These are phyloP conservation scores for Plecturocebus donacophilus DNA, from an alignment of 2,113 vertebrate genomes.

Conservation along the genomic window DNA sequence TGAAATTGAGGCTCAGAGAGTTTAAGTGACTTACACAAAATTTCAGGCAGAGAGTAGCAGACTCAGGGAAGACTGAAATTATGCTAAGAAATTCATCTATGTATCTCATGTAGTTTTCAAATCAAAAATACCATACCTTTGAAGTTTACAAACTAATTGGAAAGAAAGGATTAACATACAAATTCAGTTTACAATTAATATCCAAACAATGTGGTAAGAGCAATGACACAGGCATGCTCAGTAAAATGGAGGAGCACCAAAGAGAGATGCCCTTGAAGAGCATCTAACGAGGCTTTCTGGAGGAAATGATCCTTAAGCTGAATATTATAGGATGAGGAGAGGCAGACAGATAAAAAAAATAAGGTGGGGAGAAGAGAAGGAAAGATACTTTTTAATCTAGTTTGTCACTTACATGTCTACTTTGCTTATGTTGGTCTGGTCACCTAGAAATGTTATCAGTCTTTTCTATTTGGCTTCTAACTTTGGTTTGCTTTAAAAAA, in stretches of 20 bases:
- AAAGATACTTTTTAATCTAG: neutral
- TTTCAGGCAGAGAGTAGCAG: neutral
- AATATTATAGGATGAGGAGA: neutral
- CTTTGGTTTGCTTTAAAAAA: neutral
- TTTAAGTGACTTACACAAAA: neutral
- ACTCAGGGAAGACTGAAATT: neutral
- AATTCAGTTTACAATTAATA: conserved; percentile 30
- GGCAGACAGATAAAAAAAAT: neutral
- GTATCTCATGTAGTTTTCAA: neutral
- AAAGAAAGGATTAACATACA: neutral
- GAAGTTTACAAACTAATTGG: neutral
- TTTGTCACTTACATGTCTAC: conserved; percentile 37
- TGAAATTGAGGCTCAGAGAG: conserved; percentile 11
- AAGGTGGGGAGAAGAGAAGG: neutral
- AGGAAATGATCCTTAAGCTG: neutral
- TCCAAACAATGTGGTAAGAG: neutral
- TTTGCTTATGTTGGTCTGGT: neutral
- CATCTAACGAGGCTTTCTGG: neutral
- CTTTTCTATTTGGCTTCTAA: neutral
- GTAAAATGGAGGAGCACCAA: neutral
- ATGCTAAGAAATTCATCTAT: conserved; percentile 19
- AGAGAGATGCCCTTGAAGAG: neutral
- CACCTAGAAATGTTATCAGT: neutral
- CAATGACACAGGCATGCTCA: neutral
- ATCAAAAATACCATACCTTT: conserved; percentile 11